These are phyloP conservation scores for Steinernema feltiae DNA, from an alignment of 1,140 invertebrate genomes.

Conservation along the genomic window DNA sequence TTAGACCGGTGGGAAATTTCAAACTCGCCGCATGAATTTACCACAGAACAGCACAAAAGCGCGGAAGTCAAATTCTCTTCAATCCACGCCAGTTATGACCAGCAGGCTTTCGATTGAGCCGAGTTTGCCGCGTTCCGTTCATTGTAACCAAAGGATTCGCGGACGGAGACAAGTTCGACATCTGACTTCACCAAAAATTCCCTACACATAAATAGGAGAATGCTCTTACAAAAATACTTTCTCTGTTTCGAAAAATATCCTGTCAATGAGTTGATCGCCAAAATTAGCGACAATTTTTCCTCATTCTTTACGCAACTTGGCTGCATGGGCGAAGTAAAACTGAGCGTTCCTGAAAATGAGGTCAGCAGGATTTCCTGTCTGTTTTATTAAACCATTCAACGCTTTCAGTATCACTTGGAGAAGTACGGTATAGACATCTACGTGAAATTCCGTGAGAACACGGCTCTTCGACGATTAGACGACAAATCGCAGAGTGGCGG, in stretches of 20 bases:
- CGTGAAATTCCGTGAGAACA: constrained; percentile 44
- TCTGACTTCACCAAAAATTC: no score
- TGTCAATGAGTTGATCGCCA: constrained; percentile 65
- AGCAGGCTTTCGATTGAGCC: no score
- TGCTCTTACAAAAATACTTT: no score
- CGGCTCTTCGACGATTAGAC: constrained; percentile 35
- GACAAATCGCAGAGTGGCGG: constrained; percentile 53
- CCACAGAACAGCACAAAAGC: no score
- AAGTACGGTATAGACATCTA: constrained; percentile 48
- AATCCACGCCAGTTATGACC: no score
- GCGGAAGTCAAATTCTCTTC: no score
- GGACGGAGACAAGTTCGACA: no score
- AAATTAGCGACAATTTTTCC: constrained; percentile 71
- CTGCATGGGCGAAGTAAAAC: constrained; percentile 76
- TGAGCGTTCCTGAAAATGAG: constrained; percentile 61
- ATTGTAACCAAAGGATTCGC: no score
- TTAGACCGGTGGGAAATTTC: no score
- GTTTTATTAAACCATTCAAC: not conserved
- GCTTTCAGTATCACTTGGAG: constrained; percentile 37
- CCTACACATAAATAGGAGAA: no score
- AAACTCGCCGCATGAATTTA: no score
- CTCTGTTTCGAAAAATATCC: constrained; percentile 67
- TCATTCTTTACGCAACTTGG: constrained; percentile 71
- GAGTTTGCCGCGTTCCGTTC: no score
- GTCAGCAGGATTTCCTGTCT: constrained; percentile 41